Percentiles rank a stretch among this genome's conserved stretches.
Conservation (phyloP, 2,888 invertebrate genomes). For the Drosophila paramelanica region DNA sequence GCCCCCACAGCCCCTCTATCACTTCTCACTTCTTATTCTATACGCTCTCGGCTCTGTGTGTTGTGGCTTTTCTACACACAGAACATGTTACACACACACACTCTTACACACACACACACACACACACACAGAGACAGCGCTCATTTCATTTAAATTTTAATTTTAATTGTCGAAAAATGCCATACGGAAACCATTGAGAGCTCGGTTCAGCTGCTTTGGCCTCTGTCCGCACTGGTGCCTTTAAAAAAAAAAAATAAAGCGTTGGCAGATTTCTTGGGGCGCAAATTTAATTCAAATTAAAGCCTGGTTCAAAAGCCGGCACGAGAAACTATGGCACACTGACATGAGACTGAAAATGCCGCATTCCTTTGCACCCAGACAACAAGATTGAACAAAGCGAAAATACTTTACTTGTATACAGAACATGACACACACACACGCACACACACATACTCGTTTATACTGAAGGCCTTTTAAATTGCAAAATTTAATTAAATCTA, state of each 20-base stretch:
- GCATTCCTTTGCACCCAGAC: conserved; percentile 61
- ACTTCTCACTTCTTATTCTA: not conserved
- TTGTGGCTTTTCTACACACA: conserved; percentile 69
- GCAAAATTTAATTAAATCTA: conserved; percentile 64
- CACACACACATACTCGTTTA: not conserved
- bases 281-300: conserved; percentile 70
- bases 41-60: conserved; percentile 40
- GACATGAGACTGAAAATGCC: conserved; percentile 51
- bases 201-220: conserved; percentile 46
- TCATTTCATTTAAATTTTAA: conserved; percentile 77
- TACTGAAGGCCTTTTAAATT: conserved; percentile 48
- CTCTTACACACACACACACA: conserved; percentile 19
- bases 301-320: conserved; percentile 39
- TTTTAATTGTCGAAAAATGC: conserved; percentile 81
- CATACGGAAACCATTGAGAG: conserved; percentile 64
- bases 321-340: conserved; percentile 56
- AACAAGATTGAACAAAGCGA: conserved; percentile 54
- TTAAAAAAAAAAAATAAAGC: conserved; percentile 26
- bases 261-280: conserved; percentile 41
- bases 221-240: conserved; percentile 51
- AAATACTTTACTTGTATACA: conserved; percentile 27
- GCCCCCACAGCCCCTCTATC: not conserved
- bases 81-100: conserved; percentile 21
- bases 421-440: not conserved
- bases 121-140: conserved; percentile 28